Conservation (phyloP, 2,888 invertebrate species). For the Trichopria drosophilae region DNA sequence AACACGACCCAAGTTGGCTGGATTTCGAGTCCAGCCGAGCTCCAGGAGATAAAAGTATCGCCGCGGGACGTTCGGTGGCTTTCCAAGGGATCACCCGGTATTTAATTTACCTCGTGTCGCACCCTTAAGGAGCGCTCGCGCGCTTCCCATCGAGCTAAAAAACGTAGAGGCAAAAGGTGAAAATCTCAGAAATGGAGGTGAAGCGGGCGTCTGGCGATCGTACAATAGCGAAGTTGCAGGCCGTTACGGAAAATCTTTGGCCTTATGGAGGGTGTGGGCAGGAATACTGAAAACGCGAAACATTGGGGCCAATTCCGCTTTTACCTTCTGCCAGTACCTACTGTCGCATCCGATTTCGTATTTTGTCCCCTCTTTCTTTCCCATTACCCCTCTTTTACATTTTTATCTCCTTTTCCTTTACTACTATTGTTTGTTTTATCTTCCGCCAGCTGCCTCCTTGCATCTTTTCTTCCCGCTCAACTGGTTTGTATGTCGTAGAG, state of each 20-base stretch:
- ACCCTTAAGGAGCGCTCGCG: no score
- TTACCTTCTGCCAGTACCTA: background rate
- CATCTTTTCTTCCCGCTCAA: no score
- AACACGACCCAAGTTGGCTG: no score
- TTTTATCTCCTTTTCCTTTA: no score
- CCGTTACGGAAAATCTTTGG: conserved; percentile 33
- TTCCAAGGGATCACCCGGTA: conserved; percentile 8
- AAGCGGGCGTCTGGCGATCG: conserved; percentile 21
- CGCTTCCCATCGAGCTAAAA: background rate
- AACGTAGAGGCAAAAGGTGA: conserved; percentile 9
- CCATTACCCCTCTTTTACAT: background rate
- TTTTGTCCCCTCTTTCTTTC: conserved; percentile 3
- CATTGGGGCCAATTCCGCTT: background rate
- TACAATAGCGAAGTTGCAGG: conserved; percentile 26
- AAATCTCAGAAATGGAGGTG: conserved; percentile 24
- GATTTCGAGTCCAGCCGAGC: conserved; percentile 1
- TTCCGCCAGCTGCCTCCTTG: no score
- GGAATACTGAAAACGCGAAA: conserved; percentile 11
- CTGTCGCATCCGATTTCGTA: conserved; percentile 21
- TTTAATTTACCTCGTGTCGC: conserved; percentile 29
- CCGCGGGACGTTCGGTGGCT: conserved; percentile 18
- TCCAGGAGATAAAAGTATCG: conserved; percentile 21
- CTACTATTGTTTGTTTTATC: no score
- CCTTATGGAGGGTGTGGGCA: conserved; percentile 14
- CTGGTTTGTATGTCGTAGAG: no score